phyloP scores from a whole-genome alignment of 2,888 invertebrate species.

The Tenthredo amoena region DNA sequence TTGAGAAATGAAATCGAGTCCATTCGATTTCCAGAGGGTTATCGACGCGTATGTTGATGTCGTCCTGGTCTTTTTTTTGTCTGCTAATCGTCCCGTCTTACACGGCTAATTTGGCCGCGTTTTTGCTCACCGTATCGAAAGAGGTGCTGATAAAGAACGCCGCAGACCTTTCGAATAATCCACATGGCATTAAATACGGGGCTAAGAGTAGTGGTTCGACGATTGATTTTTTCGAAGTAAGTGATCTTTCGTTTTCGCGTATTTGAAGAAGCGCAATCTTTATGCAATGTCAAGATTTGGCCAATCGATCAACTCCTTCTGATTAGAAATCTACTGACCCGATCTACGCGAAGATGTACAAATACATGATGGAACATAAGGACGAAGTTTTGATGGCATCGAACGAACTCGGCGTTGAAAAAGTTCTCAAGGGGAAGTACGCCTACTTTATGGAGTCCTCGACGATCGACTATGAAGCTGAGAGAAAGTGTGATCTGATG shows the following conservation, averaged over 20 bases:
- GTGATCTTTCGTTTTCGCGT: slow-evolving; percentile 53
- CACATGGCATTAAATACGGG: slow-evolving; percentile 97
- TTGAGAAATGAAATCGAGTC: slow-evolving; percentile 26
- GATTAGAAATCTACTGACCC: slow-evolving; percentile 91
- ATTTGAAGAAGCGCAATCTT: not conserved
- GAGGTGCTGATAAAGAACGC: slow-evolving; percentile 93
- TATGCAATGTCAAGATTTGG: not conserved
- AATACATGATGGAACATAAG: slow-evolving; percentile 91
- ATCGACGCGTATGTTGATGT: slow-evolving; percentile 92
- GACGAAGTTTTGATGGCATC: slow-evolving; percentile 90
- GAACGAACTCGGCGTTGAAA: slow-evolving; percentile 92
- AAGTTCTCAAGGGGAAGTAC: slow-evolving; percentile 91
- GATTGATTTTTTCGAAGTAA: slow-evolving; percentile 92
- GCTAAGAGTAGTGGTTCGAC: slow-evolving; percentile 93
- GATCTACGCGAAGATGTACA: slow-evolving; percentile 95
- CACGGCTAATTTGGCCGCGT: slow-evolving; percentile 96
- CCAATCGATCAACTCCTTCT: not conserved
- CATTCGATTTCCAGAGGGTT: slow-evolving; percentile 84
- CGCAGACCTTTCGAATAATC: slow-evolving; percentile 94
- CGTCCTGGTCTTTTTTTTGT: slow-evolving; percentile 97
- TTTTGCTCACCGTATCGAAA: slow-evolving; percentile 93
- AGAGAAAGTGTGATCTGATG: slow-evolving; percentile 91
- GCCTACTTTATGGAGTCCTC: slow-evolving; percentile 99
- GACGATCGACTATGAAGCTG: slow-evolving; percentile 94
- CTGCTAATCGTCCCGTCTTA: slow-evolving; percentile 95